Evolutionary conservation across 2,888 invertebrate species (phyloP).

Genomic region (Lordiphosa andalusiaca): DNA sequence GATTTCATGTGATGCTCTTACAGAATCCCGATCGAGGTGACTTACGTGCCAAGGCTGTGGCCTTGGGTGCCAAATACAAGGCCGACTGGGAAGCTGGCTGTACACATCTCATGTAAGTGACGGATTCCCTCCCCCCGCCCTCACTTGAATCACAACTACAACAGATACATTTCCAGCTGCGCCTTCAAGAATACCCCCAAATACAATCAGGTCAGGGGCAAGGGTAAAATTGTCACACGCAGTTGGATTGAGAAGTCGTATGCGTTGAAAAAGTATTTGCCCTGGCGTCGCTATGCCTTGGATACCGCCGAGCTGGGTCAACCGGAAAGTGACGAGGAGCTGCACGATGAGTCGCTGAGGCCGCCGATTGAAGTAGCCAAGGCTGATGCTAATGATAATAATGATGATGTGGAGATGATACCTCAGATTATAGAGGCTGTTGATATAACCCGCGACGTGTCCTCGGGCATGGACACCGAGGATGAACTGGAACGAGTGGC

Average conservation of each 20-base stretch:
- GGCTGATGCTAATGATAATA: neutral
- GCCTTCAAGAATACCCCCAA: slow-evolving; percentile 95
- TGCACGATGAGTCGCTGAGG: slow-evolving; percentile 63
- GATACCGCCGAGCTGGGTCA: slow-evolving; percentile 60
- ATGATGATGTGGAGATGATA: neutral
- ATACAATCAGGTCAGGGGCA: slow-evolving; percentile 85
- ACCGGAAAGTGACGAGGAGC: slow-evolving; percentile 78
- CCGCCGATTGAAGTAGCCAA: slow-evolving; percentile 19
- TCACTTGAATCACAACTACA: neutral
- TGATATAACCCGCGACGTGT: slow-evolving; percentile 4
- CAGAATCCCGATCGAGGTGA: slow-evolving; percentile 88
- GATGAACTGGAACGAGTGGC: slow-evolving; percentile 76
- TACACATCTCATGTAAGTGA: slow-evolving; percentile 91
- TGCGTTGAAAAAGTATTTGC: slow-evolving; percentile 81
- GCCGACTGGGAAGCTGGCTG: slow-evolving; percentile 88
- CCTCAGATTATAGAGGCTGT: neutral
- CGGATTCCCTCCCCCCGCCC: too few species aligned
- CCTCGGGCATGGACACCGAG: slow-evolving; percentile 77
- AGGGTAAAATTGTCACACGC: slow-evolving; percentile 84
- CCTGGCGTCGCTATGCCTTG: slow-evolving; percentile 79
- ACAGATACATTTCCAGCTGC: slow-evolving; percentile 83
- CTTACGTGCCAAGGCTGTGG: slow-evolving; percentile 85
- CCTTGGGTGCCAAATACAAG: slow-evolving; percentile 90
- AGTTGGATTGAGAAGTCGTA: slow-evolving; percentile 89
- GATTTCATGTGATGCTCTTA: neutral